A percentile compares a stretch with the other conserved stretches of the same genome.
Conservation (phyloP, 2,797 vertebrate genomes). For the Scarus forsteni region DNA sequence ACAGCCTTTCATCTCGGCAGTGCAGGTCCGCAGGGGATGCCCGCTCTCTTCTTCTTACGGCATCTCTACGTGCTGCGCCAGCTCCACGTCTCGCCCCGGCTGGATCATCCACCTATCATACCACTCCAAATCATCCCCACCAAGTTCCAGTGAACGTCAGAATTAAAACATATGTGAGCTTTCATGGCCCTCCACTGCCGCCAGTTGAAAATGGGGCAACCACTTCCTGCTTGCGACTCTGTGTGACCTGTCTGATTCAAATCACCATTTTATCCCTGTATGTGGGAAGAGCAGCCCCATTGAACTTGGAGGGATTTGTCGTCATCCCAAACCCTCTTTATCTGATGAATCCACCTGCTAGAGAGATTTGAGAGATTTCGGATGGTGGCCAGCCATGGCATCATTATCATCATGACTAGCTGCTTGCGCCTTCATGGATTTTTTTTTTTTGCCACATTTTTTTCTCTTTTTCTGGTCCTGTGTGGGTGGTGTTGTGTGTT, state of each 20-base stretch:
- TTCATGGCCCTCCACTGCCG: slow-evolving; percentile 45
- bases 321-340: slow-evolving; percentile 83
- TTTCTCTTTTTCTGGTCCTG: slow-evolving; percentile 41
- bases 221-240: slow-evolving; percentile 71
- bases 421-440: slow-evolving; percentile 48
- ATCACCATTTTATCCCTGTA: slow-evolving; percentile 77
- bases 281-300: slow-evolving; percentile 73
- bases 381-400: slow-evolving; percentile 61
- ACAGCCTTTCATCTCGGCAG: slow-evolving; percentile 84
- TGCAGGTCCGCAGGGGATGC: slow-evolving; percentile 80
- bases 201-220: slow-evolving; percentile 62
- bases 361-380: slow-evolving; percentile 83
- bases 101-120: slow-evolving; percentile 72
- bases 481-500: slow-evolving; percentile 30
- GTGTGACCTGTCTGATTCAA: slow-evolving; percentile 78
- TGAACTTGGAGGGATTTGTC: slow-evolving; percentile 83
- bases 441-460: slow-evolving; percentile 56
- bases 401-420: slow-evolving; percentile 55
- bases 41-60: slow-evolving; percentile 77
- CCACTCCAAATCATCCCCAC: slow-evolving; percentile 67
- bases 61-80: slow-evolving; percentile 74
- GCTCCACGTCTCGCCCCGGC: slow-evolving; percentile 71
- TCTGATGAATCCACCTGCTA: slow-evolving; percentile 84
- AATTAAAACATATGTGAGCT: slow-evolving; percentile 75
- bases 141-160: slow-evolving; percentile 53